Base-by-base conservation (phyloP, 2,888 invertebrate genomes). In the Galerucella pusilla region DNA sequence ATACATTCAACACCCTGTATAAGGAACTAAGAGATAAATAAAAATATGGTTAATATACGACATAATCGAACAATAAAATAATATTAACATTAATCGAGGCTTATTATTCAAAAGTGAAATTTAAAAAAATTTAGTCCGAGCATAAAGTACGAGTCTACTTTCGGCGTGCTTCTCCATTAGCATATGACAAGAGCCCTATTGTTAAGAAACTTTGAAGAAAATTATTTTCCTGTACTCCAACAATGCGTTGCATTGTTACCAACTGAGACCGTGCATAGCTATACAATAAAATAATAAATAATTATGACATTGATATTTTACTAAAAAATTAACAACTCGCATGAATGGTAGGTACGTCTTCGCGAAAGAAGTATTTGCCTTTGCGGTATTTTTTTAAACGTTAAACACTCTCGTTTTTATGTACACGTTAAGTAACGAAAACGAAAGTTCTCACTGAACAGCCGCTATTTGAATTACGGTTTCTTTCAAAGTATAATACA, bases 161-260 rank as follows among this genome's bases (percentile, higher is more conserved):
- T 77, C 76, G 79, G 80, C 80, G 79, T 78, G 79, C 79, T 82
- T 78, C 78, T 80, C 80, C 82, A 87, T 87, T 86, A 85, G 83
- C 86, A 87, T 87, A 86, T 83, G 85, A 86, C 85, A 86, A 85
- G 82, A 84, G 84, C 80, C 82, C 85, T 85, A 86, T 86, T 86
- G 86, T 86, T 66, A 66, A 60, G 66, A 67, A 66, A 66, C 57
- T 42, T 42, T 65, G 71, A 71, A 85, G 84, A 85, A 86, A 86
- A 86, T 86, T 85, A 86, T 86, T 86, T 86, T 86, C 85, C 80
- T 85, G 84, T 84, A 83, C 85, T 84, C n/a, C 68, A 85, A 85
- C 86, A 85, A 85, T 86, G 85, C 85, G 80, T 78, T 77, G 85
- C 80, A 86, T 87, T 86, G 86, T 87, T 85, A 82, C 80, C 79